phyloP scores from a whole-genome alignment of 2,113 vertebrate species.

The Phoenicopterus ruber region DNA sequence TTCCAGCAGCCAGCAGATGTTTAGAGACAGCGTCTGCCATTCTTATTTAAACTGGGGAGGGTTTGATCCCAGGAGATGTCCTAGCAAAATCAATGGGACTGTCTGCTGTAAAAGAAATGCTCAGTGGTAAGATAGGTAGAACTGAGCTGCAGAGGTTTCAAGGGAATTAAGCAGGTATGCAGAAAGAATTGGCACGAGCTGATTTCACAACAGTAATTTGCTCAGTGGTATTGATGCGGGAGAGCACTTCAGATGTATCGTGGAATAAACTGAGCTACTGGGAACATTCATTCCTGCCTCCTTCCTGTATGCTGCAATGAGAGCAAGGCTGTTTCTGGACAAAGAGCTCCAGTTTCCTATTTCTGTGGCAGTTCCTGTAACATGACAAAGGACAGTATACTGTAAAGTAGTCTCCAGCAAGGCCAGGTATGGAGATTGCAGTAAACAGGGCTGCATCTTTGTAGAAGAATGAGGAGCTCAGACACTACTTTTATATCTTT shows the following conservation, averaged over 20 bases:
- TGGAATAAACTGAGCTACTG: conserved; percentile 2
- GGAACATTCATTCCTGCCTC: conserved; percentile 27
- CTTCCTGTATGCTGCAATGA: conserved; percentile 29
- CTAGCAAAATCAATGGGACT: not conserved
- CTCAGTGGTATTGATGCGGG: not conserved
- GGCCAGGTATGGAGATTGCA: not conserved
- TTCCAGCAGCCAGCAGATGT: conserved; percentile 50
- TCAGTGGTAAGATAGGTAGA: not conserved
- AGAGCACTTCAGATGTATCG: conserved; percentile 18
- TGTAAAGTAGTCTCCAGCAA: not conserved
- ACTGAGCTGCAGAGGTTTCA: conserved; percentile 7
- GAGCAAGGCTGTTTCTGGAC: conserved; percentile 45
- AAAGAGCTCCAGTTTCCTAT: conserved; percentile 11
- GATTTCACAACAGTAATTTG: conserved; percentile 29
- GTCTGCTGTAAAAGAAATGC: not conserved
- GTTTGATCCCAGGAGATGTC: conserved; percentile 3
- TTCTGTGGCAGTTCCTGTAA: not conserved
- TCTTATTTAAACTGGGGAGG: not conserved
- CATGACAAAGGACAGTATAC: not conserved
- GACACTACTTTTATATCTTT: not conserved
- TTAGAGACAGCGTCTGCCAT: not conserved
- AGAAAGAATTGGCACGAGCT: not conserved
- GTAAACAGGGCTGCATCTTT: not conserved
- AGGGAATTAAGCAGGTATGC: not conserved
- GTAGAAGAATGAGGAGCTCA: not conserved